These are phyloP conservation scores for Rotaria macrura DNA, from an alignment of 2,888 invertebrate species.

Conservation along the genomic window DNA sequence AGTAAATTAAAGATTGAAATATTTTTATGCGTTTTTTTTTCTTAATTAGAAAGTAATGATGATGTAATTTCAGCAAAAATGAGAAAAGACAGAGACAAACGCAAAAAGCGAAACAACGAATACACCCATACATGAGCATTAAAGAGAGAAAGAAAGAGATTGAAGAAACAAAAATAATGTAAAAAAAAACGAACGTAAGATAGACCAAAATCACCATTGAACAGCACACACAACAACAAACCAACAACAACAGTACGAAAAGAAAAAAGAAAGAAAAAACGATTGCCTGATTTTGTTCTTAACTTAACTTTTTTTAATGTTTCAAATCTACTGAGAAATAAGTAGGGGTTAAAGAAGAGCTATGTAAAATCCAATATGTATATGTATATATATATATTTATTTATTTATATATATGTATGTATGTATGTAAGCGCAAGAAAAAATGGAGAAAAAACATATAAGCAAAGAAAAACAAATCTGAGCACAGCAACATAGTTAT, in stretches of 20 bases:
- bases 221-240: slow-evolving; percentile 6
- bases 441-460: neutral
- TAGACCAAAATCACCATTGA: neutral
- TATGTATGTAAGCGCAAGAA: neutral
- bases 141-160: neutral
- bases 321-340: slow-evolving; percentile 3
- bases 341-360: neutral
- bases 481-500: neutral
- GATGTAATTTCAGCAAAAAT: neutral
- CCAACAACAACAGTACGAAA: neutral
- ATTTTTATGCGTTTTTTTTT: neutral
- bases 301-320: neutral
- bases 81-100: neutral
- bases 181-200: neutral
- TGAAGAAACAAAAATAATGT: neutral
- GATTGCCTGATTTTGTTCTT: neutral
- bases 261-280: too few relatives aligned
- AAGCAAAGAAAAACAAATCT: neutral
- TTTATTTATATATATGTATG: neutral
- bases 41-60: neutral
- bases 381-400: neutral
- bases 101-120: slow-evolving; percentile 13
- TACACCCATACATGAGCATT: slow-evolving; percentile 4
- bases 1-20: too few relatives aligned
- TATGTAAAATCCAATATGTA: neutral